phyloP scores from a whole-genome alignment of 2,113 vertebrate species.

The Proteles cristata region DNA sequence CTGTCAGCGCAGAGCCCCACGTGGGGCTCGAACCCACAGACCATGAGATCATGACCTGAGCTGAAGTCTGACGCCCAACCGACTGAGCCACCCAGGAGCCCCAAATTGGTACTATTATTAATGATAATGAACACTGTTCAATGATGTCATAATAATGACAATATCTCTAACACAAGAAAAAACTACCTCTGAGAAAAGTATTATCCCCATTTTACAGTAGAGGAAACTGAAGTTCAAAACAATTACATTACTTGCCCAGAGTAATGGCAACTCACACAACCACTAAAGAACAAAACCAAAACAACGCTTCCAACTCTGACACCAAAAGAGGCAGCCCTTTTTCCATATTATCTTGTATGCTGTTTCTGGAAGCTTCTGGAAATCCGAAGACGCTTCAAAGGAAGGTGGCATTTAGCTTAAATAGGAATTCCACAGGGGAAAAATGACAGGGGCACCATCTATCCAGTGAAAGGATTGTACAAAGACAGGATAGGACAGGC shows the following conservation, averaged over 20 bases:
- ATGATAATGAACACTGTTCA: neutral
- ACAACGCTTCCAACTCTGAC: neutral
- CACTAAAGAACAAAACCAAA: neutral
- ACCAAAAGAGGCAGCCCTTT: neutral
- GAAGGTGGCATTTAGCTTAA: neutral
- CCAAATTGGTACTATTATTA: neutral
- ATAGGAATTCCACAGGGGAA: neutral
- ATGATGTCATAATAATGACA: neutral
- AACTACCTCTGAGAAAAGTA: neutral
- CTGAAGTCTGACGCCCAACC: too few species aligned
- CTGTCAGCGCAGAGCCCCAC: too few species aligned
- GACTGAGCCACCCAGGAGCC: too few species aligned
- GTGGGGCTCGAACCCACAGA: too few species aligned
- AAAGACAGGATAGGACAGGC: neutral
- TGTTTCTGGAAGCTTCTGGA: neutral
- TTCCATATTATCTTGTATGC: neutral
- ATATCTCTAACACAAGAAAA: neutral
- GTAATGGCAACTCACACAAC: neutral
- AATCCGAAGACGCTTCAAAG: constrained; percentile 10
- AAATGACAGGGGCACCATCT: neutral
- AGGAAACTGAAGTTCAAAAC: neutral
- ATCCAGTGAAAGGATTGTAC: neutral
- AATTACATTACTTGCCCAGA: neutral
- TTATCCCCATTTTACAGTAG: neutral
- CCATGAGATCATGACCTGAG: too few species aligned